These are phyloP conservation scores for Odontomachus brunneus DNA, from an alignment of 1,140 invertebrate genomes.

Conservation along the genomic window DNA sequence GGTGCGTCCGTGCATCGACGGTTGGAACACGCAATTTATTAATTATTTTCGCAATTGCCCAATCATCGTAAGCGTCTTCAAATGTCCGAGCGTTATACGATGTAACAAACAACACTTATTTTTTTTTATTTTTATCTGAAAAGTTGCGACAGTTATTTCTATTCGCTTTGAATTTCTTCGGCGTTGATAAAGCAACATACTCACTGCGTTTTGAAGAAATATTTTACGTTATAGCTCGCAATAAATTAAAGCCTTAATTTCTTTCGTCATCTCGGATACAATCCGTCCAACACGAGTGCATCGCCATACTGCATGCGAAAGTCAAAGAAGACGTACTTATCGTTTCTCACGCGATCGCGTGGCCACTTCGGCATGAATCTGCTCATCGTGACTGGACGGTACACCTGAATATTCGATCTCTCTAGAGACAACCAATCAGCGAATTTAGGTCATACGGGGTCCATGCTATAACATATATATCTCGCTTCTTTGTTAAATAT, in stretches of 20 bases:
- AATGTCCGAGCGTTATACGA: background rate
- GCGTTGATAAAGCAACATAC: background rate
- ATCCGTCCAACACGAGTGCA: background rate
- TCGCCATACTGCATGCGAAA: conserved; percentile 8
- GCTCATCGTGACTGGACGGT: conserved; percentile 19
- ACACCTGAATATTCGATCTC: background rate
- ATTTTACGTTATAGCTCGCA: background rate
- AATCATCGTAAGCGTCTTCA: conserved; percentile 21
- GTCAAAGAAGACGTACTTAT: conserved; percentile 10
- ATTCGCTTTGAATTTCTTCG: background rate
- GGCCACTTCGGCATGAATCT: conserved; percentile 24
- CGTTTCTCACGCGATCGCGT: conserved; percentile 67
- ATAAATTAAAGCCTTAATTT: background rate
- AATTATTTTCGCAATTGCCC: conserved; percentile 15
- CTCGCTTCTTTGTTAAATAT: no score
- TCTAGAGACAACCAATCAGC: background rate
- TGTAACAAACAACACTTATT: background rate
- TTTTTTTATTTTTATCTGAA: background rate
- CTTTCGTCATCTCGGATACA: background rate
- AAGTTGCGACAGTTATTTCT: background rate
- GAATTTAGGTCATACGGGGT: background rate
- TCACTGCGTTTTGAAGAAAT: background rate
- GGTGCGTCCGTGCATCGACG: conserved; percentile 14
- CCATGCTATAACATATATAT: no score
- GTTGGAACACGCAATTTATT: conserved; percentile 25